phyloP scores from a whole-genome alignment of 1,140 invertebrate genomes.

The Drosophila equinoxialis region DNA sequence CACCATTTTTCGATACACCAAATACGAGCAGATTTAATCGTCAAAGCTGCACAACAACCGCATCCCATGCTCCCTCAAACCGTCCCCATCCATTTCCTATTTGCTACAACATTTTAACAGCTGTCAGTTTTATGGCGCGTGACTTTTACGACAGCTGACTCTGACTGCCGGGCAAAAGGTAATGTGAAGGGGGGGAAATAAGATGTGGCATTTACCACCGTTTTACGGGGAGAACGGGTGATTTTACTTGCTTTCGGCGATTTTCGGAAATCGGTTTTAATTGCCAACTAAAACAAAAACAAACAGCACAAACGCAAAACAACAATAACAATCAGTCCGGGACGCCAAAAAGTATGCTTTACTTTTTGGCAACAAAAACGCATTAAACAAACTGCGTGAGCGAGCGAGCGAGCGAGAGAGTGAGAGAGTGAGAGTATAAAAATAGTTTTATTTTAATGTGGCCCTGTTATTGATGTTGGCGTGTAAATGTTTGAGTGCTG shows the following conservation, averaged over 20 bases:
- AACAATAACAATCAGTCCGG: conserved; percentile 64
- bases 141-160: conserved; percentile 76
- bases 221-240: neutral
- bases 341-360: conserved; percentile 49
- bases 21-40: conserved; percentile 62
- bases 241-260: conserved; percentile 42
- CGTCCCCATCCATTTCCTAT: neutral
- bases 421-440: conserved; percentile 19
- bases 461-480: conserved; percentile 56
- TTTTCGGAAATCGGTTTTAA: conserved; percentile 78
- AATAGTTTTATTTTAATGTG: conserved; percentile 65
- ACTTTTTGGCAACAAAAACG: conserved; percentile 54
- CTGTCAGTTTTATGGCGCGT: conserved; percentile 79
- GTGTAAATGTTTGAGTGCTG: conserved; percentile 59
- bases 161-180: conserved; percentile 27
- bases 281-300: conserved; percentile 74
- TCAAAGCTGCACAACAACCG: conserved; percentile 50
- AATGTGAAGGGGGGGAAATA: neutral
- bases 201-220: neutral
- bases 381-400: conserved; percentile 31
- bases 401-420: neutral
- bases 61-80: conserved; percentile 14
- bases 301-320: conserved; percentile 32
- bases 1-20: neutral
- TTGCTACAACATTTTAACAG: conserved; percentile 69